Percentiles rank a stretch among this genome's conserved stretches.
These are phyloP conservation scores for Koerneria pararmatus DNA, from an alignment of 2,888 invertebrate species.

Conservation along the genomic window DNA sequence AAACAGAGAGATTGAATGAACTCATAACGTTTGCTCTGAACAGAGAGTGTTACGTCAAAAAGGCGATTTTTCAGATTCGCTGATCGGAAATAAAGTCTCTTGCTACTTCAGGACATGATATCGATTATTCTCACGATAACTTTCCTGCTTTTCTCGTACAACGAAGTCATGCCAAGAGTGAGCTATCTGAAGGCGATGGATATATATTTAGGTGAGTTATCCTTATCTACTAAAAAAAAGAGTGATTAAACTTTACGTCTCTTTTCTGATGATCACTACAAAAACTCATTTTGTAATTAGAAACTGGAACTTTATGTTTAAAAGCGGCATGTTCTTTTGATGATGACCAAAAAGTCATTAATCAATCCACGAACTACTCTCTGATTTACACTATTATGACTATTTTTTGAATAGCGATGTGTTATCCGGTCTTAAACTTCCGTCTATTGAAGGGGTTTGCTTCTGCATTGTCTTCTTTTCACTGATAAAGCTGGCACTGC, in stretches of 20 bases:
- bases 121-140: conserved; percentile 58
- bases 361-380: too few species aligned
- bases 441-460: conserved; percentile 44
- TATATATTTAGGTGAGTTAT: conserved; percentile 34
- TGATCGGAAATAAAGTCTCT: neutral
- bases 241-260: too few species aligned
- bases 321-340: too few species aligned
- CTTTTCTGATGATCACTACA: too few species aligned
- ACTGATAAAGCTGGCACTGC: conserved; percentile 55
- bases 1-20: too few species aligned
- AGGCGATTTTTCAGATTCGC: too few species aligned
- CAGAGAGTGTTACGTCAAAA: neutral
- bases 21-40: too few species aligned
- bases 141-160: conserved; percentile 58
- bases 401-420: too few species aligned
- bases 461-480: conserved; percentile 58
- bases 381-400: too few species aligned
- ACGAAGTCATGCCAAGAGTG: conserved; percentile 59
- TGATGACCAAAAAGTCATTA: too few species aligned
- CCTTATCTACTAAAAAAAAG: too few species aligned
- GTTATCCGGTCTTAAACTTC: neutral
- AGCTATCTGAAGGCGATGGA: conserved; percentile 56
- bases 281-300: neutral
- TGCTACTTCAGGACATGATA: conserved; percentile 54
- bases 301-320: neutral